Conservation (phyloP, 2,113 vertebrate genomes). For the Phrynosoma platyrhinos region DNA sequence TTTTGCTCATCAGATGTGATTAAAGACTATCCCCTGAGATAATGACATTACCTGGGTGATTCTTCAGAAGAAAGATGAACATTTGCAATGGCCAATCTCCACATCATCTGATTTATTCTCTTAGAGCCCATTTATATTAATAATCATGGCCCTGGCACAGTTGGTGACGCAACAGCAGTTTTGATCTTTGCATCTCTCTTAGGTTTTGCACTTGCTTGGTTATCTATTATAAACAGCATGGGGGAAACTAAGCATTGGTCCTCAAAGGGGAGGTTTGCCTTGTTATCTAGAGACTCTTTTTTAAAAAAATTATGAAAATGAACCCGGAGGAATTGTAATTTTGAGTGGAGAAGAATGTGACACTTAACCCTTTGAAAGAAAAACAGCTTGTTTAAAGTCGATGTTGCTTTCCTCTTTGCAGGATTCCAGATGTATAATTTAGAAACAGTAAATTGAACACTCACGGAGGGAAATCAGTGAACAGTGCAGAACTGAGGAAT, state of each 20-base stretch:
- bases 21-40: too few species aligned
- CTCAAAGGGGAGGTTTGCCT: background rate
- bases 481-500: background rate
- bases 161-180: background rate
- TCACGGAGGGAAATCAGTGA: background rate
- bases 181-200: background rate
- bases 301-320: background rate
- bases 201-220: background rate
- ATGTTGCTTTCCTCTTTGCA: background rate
- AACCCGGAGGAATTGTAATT: background rate
- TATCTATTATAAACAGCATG: background rate
- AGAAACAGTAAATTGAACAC: background rate
- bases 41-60: fast-evolving
- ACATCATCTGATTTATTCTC: fast-evolving
- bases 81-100: background rate
- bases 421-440: background rate
- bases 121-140: background rate
- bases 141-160: background rate
- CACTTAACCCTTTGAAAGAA: background rate
- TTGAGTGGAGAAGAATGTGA: background rate
- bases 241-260: background rate
- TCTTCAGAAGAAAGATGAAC: fast-evolving
- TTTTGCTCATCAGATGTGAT: background rate
- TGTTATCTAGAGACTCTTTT: background rate
- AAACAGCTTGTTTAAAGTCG: background rate